These are phyloP conservation scores for Oncopodura yosiiana DNA, from an alignment of 1,140 invertebrate species.

Conservation along the genomic window DNA sequence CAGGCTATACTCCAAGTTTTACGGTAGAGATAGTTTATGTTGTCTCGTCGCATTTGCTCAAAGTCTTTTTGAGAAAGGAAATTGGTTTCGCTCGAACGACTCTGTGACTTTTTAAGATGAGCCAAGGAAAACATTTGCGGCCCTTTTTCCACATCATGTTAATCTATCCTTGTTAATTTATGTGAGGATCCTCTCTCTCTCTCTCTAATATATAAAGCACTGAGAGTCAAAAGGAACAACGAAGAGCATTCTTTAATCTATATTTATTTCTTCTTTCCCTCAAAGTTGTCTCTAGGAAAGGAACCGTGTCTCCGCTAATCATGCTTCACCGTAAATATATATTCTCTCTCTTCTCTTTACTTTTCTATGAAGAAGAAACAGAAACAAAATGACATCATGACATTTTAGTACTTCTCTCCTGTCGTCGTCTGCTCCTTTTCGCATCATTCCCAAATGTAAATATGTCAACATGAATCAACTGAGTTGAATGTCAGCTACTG, in stretches of 20 bases:
- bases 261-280: constrained; percentile 30
- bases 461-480: no score
- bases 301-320: constrained; percentile 36
- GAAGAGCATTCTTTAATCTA: constrained; percentile 33
- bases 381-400: constrained; percentile 19
- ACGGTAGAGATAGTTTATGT: constrained; percentile 6
- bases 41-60: constrained; percentile 5
- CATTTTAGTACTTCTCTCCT: constrained; percentile 12
- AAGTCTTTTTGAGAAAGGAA: constrained; percentile 33
- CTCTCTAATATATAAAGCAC: no score
- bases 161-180: constrained; percentile 37
- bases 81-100: constrained; percentile 35
- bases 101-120: constrained; percentile 32
- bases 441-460: no score
- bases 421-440: not conserved
- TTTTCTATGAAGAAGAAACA: not conserved
- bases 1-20: constrained; percentile 5
- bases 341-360: no score
- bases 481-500: not conserved
- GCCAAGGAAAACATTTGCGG: constrained; percentile 36
- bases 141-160: constrained; percentile 33
- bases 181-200: no score
- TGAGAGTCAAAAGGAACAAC: no score
- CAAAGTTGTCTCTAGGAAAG: constrained; percentile 29
- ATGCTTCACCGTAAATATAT: constrained; percentile 30